A percentile compares a stretch with the other conserved stretches of the same genome.
phyloP scores from a whole-genome alignment of 2,888 invertebrate genomes.

The Matsumyia berberina region DNA sequence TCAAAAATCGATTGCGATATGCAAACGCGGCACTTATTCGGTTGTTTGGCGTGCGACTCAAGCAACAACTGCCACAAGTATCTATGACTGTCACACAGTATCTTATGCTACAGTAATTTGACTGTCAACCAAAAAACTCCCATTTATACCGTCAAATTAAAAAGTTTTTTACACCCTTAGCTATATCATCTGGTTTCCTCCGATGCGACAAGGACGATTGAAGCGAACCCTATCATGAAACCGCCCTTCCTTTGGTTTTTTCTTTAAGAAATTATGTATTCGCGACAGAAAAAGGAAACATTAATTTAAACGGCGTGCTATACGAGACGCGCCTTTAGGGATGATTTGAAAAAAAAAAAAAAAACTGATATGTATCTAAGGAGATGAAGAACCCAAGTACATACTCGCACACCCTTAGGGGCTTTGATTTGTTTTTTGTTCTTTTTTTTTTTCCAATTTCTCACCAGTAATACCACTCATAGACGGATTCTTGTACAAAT shows the following conservation, averaged over 20 bases:
- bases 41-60: conserved; percentile 47
- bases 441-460: conserved; percentile 12
- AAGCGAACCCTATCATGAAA: conserved; percentile 36
- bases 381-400: conserved; percentile 13
- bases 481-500: conserved; percentile 41
- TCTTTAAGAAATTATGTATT: conserved; percentile 40
- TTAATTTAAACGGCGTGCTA: conserved; percentile 50
- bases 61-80: conserved; percentile 33
- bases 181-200: conserved; percentile 15
- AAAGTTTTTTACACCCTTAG: conserved; percentile 60
- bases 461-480: conserved; percentile 18
- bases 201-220: background rate
- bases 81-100: conserved; percentile 49
- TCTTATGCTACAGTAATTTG: conserved; percentile 66
- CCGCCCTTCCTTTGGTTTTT: background rate
- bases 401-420: conserved; percentile 9
- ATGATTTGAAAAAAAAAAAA: conserved; percentile 21
- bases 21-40: conserved; percentile 68
- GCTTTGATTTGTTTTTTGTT: conserved; percentile 27
- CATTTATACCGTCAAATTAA: conserved; percentile 73
- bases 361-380: conserved; percentile 48
- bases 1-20: conserved; percentile 71
- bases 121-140: conserved; percentile 65
- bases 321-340: conserved; percentile 24
- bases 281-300: conserved; percentile 31